These are phyloP conservation scores for Lepidothrix coronata DNA, from an alignment of 2,113 vertebrate species.

Conservation along the genomic window DNA sequence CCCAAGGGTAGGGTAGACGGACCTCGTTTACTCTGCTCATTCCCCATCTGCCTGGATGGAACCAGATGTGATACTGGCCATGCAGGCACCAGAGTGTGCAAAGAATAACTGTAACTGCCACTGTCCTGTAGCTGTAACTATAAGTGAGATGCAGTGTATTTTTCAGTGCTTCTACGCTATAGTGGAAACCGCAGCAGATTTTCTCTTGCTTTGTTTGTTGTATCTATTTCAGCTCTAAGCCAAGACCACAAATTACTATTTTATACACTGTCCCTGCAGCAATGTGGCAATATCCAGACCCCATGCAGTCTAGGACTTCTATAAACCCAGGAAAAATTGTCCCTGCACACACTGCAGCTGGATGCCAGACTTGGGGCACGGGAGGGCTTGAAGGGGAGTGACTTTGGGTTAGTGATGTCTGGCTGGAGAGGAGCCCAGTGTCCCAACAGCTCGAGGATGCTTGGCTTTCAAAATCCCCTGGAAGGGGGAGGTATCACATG, in stretches of 20 bases:
- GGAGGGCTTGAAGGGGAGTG: not conserved
- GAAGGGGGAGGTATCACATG: not conserved
- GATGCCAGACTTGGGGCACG: not conserved
- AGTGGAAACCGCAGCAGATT: not conserved
- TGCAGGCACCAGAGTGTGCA: not conserved
- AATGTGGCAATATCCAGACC: not conserved
- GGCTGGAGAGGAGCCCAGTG: not conserved
- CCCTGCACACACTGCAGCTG: not conserved
- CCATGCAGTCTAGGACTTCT: not conserved
- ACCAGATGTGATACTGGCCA: not conserved
- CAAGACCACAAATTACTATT: not conserved
- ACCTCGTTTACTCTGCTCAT: not conserved
- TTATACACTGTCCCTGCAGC: not conserved
- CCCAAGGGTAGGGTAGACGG: not conserved
- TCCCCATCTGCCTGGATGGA: not conserved
- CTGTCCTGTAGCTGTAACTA: not conserved
- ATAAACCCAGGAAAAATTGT: not conserved
- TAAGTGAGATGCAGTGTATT: not conserved
- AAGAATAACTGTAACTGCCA: not conserved
- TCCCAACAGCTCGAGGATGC: not conserved
- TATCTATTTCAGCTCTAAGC: conserved; percentile 4
- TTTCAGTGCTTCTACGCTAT: not conserved
- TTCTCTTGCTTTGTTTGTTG: not conserved
- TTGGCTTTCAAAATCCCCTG: not conserved
- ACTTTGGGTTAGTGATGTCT: not conserved